A percentile compares a stretch with the other conserved stretches of the same genome.
These are phyloP conservation scores for Perizoma flavofasciatum DNA, from an alignment of 2,888 invertebrate species.

Conservation along the genomic window DNA sequence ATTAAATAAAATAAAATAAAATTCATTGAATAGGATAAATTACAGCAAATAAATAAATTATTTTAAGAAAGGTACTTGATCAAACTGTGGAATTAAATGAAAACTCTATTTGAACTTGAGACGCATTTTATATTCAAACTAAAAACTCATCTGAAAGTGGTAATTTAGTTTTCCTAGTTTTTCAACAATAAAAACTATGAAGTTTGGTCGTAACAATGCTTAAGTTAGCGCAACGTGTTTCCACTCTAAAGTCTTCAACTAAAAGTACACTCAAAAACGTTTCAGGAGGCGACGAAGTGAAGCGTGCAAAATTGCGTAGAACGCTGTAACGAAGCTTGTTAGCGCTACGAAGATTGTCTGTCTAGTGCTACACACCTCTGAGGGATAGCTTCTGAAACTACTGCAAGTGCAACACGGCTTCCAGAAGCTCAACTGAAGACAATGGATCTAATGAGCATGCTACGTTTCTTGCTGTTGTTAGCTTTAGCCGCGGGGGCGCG, in stretches of 20 bases:
- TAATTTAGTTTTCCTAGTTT: background rate
- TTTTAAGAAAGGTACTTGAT: no score
- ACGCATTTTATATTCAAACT: no score
- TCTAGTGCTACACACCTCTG: slow-evolving; percentile 57
- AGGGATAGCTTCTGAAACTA: slow-evolving; percentile 29
- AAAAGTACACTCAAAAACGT: slow-evolving; percentile 53
- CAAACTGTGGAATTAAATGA: no score
- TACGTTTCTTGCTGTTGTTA: slow-evolving; percentile 70
- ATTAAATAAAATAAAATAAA: no score
- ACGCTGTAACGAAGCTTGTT: slow-evolving; percentile 78
- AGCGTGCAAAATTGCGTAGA: slow-evolving; percentile 63
- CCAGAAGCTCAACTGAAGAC: slow-evolving; percentile 12
- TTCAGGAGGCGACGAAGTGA: slow-evolving; percentile 49
- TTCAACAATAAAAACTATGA: slow-evolving; percentile 17
- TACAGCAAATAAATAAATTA: no score
- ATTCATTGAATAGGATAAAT: no score
- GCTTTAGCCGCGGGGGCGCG: slow-evolving; percentile 58
- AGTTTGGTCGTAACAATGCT: slow-evolving; percentile 20
- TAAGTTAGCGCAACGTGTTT: slow-evolving; percentile 19
- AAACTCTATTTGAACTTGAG: no score
- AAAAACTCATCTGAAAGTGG: no score
- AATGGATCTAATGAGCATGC: slow-evolving; percentile 78
- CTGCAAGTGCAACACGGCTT: slow-evolving; percentile 42
- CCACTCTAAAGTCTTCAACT: slow-evolving; percentile 41
- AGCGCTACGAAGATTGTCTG: slow-evolving; percentile 58